phyloP scores from a whole-genome alignment of 2,113 vertebrate species.

The Macquaria australasica region DNA sequence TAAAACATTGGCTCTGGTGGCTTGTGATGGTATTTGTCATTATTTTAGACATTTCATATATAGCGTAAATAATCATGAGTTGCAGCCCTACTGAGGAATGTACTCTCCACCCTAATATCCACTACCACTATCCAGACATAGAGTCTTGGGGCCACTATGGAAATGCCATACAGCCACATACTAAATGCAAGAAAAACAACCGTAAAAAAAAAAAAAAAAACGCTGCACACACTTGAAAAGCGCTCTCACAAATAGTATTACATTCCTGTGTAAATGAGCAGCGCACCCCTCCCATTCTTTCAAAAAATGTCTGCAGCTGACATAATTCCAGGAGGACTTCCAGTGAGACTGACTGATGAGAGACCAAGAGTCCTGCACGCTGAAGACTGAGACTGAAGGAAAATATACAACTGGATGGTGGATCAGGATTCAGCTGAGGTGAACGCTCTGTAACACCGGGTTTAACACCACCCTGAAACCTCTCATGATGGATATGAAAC shows the following conservation, averaged over 20 bases:
- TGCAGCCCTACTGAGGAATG: constrained; percentile 55
- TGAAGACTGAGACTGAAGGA: constrained; percentile 54
- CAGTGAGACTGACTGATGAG: constrained; percentile 65
- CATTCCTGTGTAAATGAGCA: constrained; percentile 70
- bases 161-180: constrained; percentile 57
- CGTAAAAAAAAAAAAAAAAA: constrained; percentile 29
- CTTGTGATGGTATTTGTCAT: neutral
- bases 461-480: constrained; percentile 28
- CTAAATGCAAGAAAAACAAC: constrained; percentile 70
- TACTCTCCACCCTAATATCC: constrained; percentile 52
- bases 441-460: constrained; percentile 17
- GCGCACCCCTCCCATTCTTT: constrained; percentile 60
- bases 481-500: neutral
- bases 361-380: constrained; percentile 39
- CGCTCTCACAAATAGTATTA: constrained; percentile 59
- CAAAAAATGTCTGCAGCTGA: constrained; percentile 57
- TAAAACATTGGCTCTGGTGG: neutral
- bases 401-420: constrained; percentile 66
- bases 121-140: constrained; percentile 17
- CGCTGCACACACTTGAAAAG: constrained; percentile 33
- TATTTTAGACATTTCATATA: neutral
- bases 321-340: constrained; percentile 65
- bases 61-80: neutral
- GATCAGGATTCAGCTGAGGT: constrained; percentile 41
- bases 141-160: constrained; percentile 53